A percentile compares a stretch with the other conserved stretches of the same genome.
These are phyloP conservation scores for Lepeophtheirus salmonis DNA, from an alignment of 1,140 invertebrate genomes.

Conservation along the genomic window DNA sequence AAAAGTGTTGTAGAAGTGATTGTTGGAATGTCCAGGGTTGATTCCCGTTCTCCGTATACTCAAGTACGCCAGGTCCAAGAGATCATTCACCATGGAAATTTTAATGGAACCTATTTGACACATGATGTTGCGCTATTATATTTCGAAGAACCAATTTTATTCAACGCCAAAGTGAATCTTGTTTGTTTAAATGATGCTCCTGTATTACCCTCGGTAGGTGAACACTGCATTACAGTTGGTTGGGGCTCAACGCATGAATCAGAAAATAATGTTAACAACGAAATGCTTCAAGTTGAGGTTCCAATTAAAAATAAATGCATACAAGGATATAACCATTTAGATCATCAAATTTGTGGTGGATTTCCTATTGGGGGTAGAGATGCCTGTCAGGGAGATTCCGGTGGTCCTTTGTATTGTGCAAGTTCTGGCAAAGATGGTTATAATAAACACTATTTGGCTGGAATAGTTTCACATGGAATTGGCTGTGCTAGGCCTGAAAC, in stretches of 20 bases:
- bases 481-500: slow-evolving; percentile 46
- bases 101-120: neutral
- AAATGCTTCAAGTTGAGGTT: slow-evolving; percentile 1
- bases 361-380: neutral
- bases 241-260: slow-evolving; percentile 1
- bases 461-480: slow-evolving; percentile 71
- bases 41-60: neutral
- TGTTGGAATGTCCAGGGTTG: neutral
- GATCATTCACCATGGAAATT: neutral
- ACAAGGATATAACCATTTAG: neutral
- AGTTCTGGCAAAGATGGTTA: slow-evolving; percentile 40
- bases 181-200: neutral
- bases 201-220: neutral
- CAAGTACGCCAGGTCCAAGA: neutral
- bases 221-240: slow-evolving; percentile 3
- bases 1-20: neutral
- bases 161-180: neutral
- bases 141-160: neutral
- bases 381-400: slow-evolving; percentile 41
- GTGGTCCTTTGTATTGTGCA: slow-evolving; percentile 59
- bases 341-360: slow-evolving; percentile 8
- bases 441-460: slow-evolving; percentile 40
- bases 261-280: neutral
- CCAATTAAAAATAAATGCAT: slow-evolving; percentile 5
- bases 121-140: slow-evolving; percentile 2